These are phyloP conservation scores for Drosophila guanche DNA, from an alignment of 1,140 invertebrate genomes.

Conservation along the genomic window DNA sequence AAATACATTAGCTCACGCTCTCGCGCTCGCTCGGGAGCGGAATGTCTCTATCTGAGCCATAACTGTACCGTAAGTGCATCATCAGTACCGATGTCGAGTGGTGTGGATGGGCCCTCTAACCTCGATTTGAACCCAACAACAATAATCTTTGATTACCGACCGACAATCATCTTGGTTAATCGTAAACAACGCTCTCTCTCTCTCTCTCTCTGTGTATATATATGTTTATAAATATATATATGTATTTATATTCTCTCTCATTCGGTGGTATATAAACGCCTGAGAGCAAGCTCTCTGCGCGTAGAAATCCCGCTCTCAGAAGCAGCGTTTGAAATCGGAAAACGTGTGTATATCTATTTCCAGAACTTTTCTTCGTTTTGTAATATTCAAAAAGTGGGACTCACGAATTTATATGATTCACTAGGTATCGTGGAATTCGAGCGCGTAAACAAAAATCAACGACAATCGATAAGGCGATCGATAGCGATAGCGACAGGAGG, in stretches of 20 bases:
- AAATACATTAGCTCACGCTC: constrained; percentile 38
- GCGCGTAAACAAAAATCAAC: constrained; percentile 62
- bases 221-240: no score
- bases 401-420: constrained; percentile 58
- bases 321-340: constrained; percentile 47
- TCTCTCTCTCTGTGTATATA: constrained; percentile 5
- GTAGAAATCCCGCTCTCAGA: constrained; percentile 18
- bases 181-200: constrained; percentile 68
- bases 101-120: constrained; percentile 51
- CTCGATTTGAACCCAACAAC: constrained; percentile 77
- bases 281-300: constrained; percentile 26
- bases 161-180: constrained; percentile 75
- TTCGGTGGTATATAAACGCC: constrained; percentile 29
- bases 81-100: no score
- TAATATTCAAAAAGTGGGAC: constrained; percentile 36
- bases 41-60: constrained; percentile 13
- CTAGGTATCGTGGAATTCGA: constrained; percentile 17
- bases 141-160: constrained; percentile 77
- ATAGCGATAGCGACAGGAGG: constrained; percentile 2
- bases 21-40: constrained; percentile 10
- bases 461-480: constrained; percentile 33
- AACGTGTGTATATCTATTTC: constrained; percentile 82
- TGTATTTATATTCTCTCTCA: constrained; percentile 5
- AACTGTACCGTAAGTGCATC: constrained; percentile 58
- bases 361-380: constrained; percentile 64